Base-by-base conservation (phyloP, 2,113 vertebrate species). In the Atherinomorus stipes region DNA sequence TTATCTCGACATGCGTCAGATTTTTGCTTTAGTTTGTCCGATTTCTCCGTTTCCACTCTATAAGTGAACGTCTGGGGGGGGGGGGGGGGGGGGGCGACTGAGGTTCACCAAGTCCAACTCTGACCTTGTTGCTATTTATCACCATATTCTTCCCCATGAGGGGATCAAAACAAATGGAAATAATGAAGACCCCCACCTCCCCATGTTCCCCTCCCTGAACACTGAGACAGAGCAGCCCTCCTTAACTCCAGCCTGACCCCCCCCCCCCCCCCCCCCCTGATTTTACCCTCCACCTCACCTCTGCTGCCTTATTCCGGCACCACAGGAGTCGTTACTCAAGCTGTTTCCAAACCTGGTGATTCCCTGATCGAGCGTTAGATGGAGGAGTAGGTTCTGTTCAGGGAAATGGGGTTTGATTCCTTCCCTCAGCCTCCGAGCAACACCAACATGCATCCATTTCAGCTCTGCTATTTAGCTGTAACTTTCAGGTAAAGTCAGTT, bases 81-180 rank as follows among this genome's bases (percentile, higher is more conserved):
- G 28, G 9, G 12, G 50, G 38, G 47, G 28, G 9, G 12, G 50
- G 38, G 47, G 74, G 74, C 60, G 65, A 76, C 40, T 22, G 54
- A 58, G 61, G 74, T 77, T 73, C 31, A 45, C 26, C 60, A 4
- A 16, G 13, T 15, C n/a, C 44, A 61, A 84, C 82, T 74, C 66
- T 84, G 78, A 88, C 82, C 82, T 49, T 56, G 22, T 67, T 69
- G 56, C 81, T 78, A 78, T 88, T 83, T 52, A 67, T 88, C 85
- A 72, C 56, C 13, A 2, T 12, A 25, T 18, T 65, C 25, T 54
- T 68, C 68, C 47, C 73, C 13, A 4, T 16, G 52, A 15, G 63
- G 67, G 37, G 51, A 25, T 64, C 45, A 52, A n/a, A 56, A 67
- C 56, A 44, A 54, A 74, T 65, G 72, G 70, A 88, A 78, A 73